phyloP scores from a whole-genome alignment of 2,797 vertebrate genomes.

The Acanthiza pusilla region DNA sequence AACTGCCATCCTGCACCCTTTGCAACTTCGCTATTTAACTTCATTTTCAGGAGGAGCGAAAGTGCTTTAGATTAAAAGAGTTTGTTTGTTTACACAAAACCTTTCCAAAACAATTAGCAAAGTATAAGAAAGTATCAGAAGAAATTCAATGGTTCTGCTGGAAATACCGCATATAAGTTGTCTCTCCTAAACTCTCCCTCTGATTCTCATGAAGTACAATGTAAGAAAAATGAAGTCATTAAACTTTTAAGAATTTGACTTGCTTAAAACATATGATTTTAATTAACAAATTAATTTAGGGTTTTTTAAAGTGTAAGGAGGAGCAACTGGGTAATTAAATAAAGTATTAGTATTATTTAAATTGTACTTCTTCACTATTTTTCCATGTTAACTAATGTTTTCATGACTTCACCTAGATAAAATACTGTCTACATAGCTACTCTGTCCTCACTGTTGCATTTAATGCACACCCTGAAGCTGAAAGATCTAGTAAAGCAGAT shows the following conservation, averaged over 20 bases:
- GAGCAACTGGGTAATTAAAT: background rate
- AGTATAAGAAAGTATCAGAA: background rate
- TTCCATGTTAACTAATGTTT: background rate
- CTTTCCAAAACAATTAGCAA: background rate
- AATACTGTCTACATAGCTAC: background rate
- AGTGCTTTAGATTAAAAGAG: background rate
- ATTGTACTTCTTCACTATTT: background rate
- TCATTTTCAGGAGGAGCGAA: background rate
- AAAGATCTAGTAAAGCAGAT: background rate
- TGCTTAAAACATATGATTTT: background rate
- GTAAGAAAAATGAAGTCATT: constrained; percentile 24
- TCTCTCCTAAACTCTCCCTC: background rate
- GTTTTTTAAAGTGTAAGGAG: background rate
- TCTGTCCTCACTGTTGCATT: background rate
- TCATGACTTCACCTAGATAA: background rate
- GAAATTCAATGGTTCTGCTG: background rate
- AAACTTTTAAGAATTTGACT: constrained; percentile 2
- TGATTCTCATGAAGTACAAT: background rate
- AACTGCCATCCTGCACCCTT: background rate
- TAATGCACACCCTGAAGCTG: background rate
- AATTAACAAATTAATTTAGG: background rate
- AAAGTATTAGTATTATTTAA: background rate
- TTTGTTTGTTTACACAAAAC: background rate
- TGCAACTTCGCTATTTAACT: background rate
- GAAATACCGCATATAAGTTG: background rate